Conservation (phyloP, 2,113 vertebrate genomes). For the Rhegmatorhina hoffmannsi region DNA sequence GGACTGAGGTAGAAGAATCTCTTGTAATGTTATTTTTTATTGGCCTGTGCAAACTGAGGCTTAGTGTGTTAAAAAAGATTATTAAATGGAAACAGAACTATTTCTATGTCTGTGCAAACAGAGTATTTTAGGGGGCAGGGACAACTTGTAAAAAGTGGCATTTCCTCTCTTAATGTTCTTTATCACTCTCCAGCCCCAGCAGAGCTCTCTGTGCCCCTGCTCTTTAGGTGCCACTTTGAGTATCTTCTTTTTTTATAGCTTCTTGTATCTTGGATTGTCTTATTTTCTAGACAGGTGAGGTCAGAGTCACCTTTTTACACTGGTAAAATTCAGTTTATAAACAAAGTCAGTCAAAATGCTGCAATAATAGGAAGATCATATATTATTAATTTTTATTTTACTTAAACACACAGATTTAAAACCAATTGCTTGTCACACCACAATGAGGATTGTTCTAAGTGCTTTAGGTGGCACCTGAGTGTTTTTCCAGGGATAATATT, state of each 20-base stretch:
- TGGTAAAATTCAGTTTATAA: background rate
- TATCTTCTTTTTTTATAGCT: background rate
- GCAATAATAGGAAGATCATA: background rate
- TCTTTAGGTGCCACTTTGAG: background rate
- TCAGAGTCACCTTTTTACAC: background rate
- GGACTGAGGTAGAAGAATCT: background rate
- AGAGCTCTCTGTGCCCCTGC: background rate
- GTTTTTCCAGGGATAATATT: background rate
- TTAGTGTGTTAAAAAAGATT: background rate
- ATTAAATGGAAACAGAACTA: background rate
- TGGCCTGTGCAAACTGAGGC: background rate
- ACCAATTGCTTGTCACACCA: background rate
- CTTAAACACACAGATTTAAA: background rate
- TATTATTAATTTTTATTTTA: background rate
- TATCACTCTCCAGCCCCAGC: background rate
- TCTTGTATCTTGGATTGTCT: background rate
- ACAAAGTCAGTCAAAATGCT: background rate
- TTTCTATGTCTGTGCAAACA: background rate
- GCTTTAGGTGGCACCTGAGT: background rate
- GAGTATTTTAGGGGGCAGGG: background rate
- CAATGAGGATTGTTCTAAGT: background rate
- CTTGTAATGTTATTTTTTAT: background rate
- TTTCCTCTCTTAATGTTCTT: background rate
- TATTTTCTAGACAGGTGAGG: background rate
- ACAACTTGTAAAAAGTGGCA: background rate